These are phyloP conservation scores for Podocnemis expansa DNA, from an alignment of 2,113 vertebrate genomes.

Conservation along the genomic window DNA sequence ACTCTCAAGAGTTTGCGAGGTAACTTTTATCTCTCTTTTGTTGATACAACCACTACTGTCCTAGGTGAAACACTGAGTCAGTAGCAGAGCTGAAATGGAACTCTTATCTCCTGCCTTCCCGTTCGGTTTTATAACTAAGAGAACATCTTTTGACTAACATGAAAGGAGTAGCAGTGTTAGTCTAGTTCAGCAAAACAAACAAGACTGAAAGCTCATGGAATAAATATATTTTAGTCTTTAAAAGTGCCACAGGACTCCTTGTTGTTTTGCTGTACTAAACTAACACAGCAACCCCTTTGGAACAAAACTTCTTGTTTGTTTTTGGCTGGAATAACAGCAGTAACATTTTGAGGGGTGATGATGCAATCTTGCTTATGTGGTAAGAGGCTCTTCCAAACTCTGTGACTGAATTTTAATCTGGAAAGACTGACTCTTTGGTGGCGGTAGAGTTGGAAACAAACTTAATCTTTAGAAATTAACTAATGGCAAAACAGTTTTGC, in stretches of 20 bases:
- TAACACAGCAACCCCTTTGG: too few species aligned
- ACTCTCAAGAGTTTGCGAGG: too few species aligned
- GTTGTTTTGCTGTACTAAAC: too few species aligned
- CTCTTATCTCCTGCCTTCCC: background rate
- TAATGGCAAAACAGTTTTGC: background rate
- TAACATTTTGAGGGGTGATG: background rate
- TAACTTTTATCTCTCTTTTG: background rate
- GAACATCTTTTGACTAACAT: background rate
- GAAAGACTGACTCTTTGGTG: background rate
- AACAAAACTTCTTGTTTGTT: too few species aligned
- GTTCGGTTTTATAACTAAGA: fast-evolving
- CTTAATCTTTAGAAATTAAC: background rate
- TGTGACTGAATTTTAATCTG: background rate
- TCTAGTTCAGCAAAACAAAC: too few species aligned
- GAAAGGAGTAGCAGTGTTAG: too few species aligned
- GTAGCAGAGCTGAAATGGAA: background rate
- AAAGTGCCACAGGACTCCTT: too few species aligned
- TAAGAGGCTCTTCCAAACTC: background rate
- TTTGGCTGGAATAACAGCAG: background rate
- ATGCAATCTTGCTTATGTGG: background rate
- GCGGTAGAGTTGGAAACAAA: background rate
- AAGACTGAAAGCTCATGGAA: too few species aligned
- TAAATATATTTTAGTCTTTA: too few species aligned
- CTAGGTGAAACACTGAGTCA: background rate
- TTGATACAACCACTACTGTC: background rate